phyloP scores from a whole-genome alignment of 2,888 invertebrate species.

The Micoletzkya japonica region DNA sequence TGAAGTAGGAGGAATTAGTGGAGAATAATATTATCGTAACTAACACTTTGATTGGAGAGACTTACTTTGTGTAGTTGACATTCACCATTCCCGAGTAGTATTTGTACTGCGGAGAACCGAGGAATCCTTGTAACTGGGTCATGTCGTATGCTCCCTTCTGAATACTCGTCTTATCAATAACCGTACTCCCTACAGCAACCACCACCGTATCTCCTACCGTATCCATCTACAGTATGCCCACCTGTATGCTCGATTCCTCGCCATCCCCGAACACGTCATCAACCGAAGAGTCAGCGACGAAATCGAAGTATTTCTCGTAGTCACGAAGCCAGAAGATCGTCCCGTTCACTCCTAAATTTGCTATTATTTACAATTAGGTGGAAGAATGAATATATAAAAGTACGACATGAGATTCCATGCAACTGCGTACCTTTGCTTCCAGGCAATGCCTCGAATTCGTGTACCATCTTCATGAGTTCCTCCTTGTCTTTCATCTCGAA shows the following conservation, averaged over 20 bases:
- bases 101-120: slow-evolving; percentile 47
- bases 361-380: not conserved
- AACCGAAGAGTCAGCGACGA: slow-evolving; percentile 26
- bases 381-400: not conserved
- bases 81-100: slow-evolving; percentile 51
- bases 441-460: slow-evolving; percentile 53
- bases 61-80: slow-evolving; percentile 35
- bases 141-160: slow-evolving; percentile 16
- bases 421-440: slow-evolving; percentile 43
- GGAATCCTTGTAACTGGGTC: slow-evolving; percentile 36
- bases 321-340: slow-evolving; percentile 58
- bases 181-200: slow-evolving; percentile 3
- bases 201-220: slow-evolving; percentile 31
- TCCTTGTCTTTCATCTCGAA: slow-evolving; percentile 44
- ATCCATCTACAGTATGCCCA: too few species aligned
- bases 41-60: not conserved
- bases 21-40: not conserved
- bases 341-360: slow-evolving; percentile 44
- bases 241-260: slow-evolving; percentile 8
- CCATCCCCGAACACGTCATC: slow-evolving; percentile 8
- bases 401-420: not conserved
- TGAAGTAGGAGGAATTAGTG: slow-evolving; percentile 27
- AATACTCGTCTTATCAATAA: not conserved
- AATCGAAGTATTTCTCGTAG: slow-evolving; percentile 50
- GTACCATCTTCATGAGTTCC: slow-evolving; percentile 44